Evolutionary conservation across 2,797 vertebrate genomes (phyloP).

Genomic region (Alauda arvensis): DNA sequence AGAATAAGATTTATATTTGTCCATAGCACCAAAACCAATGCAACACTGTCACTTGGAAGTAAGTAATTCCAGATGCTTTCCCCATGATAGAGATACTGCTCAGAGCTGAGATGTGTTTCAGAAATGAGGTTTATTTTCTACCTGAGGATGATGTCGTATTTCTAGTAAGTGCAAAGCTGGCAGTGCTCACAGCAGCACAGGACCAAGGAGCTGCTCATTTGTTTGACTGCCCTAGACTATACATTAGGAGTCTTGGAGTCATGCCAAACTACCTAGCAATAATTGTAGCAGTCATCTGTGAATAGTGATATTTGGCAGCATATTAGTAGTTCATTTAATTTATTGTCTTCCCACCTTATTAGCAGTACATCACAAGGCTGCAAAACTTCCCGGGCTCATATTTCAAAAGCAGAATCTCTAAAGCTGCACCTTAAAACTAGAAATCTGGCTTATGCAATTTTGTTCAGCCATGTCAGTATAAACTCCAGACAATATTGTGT

Average conservation of each 20-base stretch:
- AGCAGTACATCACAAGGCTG: constrained; percentile 32
- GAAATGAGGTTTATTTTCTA: neutral
- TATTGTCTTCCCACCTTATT: constrained; percentile 51
- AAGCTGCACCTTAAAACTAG: neutral
- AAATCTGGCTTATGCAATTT: constrained; percentile 6
- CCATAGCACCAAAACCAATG: neutral
- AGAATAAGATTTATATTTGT: neutral
- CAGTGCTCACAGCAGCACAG: neutral
- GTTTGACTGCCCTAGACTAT: neutral
- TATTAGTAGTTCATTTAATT: constrained; percentile 29
- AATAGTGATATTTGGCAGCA: constrained; percentile 22
- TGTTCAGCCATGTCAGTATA: neutral
- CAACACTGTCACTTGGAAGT: neutral
- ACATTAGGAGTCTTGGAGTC: neutral
- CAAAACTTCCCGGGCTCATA: constrained; percentile 22
- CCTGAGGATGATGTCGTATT: neutral
- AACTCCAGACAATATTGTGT: neutral
- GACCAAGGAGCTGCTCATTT: constrained; percentile 12
- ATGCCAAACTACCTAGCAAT: constrained; percentile 13
- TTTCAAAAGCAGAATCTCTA: constrained; percentile 35
- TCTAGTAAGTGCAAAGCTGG: neutral
- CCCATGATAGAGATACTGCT: neutral
- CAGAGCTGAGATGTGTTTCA: neutral
- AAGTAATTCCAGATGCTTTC: neutral
- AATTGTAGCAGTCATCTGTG: constrained; percentile 44